Evolutionary conservation across 2,113 vertebrate genomes (phyloP).

Genomic region (Cyphomyrus plagiostoma): DNA sequence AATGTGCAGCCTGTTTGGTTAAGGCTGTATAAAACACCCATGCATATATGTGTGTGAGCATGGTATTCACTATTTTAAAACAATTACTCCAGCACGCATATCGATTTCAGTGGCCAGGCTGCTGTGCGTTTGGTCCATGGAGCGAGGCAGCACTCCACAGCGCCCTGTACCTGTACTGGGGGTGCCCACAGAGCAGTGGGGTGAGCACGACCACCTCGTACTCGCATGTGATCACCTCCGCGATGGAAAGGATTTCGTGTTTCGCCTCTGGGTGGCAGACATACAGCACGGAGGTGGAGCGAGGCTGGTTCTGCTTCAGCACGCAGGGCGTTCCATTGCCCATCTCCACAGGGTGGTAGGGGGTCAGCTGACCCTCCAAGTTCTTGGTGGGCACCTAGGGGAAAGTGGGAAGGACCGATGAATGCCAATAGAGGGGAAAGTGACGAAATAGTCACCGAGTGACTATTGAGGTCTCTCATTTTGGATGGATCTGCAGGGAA

Average conservation of each 20-base stretch:
- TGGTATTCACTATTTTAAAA: not conserved
- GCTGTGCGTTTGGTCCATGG: not conserved
- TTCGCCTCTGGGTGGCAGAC: conserved; percentile 96
- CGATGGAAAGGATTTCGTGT: conserved; percentile 91
- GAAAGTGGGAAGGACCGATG: not conserved
- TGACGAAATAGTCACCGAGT: not conserved
- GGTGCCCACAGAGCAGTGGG: conserved; percentile 86
- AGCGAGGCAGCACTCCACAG: not conserved
- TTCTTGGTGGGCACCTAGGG: conserved; percentile 74
- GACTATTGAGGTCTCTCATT: not conserved
- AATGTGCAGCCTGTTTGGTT: not conserved
- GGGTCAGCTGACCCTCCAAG: conserved; percentile 94
- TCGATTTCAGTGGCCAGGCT: not conserved
- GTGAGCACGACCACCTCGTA: conserved; percentile 96
- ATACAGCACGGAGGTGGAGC: conserved; percentile 81
- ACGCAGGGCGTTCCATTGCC: conserved; percentile 87
- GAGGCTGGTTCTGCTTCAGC: conserved; percentile 78
- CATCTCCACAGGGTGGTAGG: conserved; percentile 85
- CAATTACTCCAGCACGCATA: not conserved
- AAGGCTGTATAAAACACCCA: not conserved
- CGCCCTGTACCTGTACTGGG: conserved; percentile 79
- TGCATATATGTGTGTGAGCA: not conserved
- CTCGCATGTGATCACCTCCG: conserved; percentile 93
- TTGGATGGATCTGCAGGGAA: not conserved
- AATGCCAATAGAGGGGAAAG: not conserved